These are phyloP conservation scores for Hiodon tergisus DNA, from an alignment of 2,113 vertebrate genomes.

Conservation along the genomic window DNA sequence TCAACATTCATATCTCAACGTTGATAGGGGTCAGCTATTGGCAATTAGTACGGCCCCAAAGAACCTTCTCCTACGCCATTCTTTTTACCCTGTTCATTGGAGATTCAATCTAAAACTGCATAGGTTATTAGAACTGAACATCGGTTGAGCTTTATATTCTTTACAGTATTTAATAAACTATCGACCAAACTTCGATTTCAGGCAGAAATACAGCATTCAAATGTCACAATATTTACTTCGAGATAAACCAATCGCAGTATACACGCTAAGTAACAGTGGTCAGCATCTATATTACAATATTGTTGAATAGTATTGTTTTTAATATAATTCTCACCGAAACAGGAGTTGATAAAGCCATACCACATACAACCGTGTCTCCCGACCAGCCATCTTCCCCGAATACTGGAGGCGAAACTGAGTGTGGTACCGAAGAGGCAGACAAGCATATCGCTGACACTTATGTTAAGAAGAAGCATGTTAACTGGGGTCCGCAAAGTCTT, in stretches of 20 bases:
- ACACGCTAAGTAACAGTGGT: not conserved
- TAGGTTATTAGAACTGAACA: no score
- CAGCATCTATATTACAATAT: not conserved
- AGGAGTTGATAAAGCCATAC: conserved; percentile 90
- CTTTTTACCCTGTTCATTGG: no score
- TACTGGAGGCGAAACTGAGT: conserved; percentile 77
- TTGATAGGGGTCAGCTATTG: not conserved
- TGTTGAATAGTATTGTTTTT: not conserved
- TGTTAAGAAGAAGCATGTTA: conserved; percentile 83
- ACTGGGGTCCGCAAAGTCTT: conserved; percentile 79
- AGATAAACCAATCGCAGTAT: not conserved
- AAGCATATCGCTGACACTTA: conserved; percentile 82
- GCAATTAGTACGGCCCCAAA: no score
- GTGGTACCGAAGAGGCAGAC: conserved; percentile 81
- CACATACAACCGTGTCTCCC: conserved; percentile 73
- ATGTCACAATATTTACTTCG: not conserved
- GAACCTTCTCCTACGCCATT: no score
- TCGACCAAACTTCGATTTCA: no score
- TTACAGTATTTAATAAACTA: no score
- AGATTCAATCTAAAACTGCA: no score
- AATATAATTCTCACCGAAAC: conserved; percentile 69
- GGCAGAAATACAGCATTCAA: no score
- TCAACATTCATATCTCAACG: not conserved
- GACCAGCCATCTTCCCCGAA: conserved; percentile 74
- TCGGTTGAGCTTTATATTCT: no score